Evolutionary conservation across 2,113 vertebrate species (phyloP).

Genomic region (Plotosus lineatus): DNA sequence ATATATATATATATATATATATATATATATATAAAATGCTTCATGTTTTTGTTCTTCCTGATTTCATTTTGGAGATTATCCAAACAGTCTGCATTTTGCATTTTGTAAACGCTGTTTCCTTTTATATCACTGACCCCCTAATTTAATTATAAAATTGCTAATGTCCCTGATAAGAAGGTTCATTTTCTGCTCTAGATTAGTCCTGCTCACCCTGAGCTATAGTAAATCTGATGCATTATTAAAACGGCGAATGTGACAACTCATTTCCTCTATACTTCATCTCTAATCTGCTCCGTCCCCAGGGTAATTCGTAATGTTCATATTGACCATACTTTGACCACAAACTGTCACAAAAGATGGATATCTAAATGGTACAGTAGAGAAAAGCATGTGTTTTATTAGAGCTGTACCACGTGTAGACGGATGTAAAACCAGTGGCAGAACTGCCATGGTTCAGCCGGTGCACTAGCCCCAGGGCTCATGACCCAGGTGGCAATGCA

Average conservation of each 20-base stretch:
- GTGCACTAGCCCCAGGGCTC: background rate
- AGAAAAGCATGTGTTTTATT: background rate
- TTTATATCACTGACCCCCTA: conserved; percentile 36
- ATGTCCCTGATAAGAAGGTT: conserved; percentile 41
- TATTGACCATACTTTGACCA: conserved; percentile 45
- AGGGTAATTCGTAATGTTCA: conserved; percentile 43
- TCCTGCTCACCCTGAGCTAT: conserved; percentile 39
- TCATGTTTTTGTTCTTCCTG: conserved; percentile 37
- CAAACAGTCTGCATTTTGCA: conserved; percentile 31
- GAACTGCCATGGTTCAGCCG: background rate
- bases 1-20: no score
- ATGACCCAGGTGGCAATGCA: background rate
- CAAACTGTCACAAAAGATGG: conserved; percentile 34
- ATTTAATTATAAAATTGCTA: conserved; percentile 34
- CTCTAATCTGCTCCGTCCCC: conserved; percentile 4
- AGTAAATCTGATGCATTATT: conserved; percentile 49
- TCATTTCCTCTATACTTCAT: conserved; percentile 42
- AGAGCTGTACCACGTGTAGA: background rate
- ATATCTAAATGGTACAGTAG: background rate
- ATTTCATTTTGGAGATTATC: conserved; percentile 36
- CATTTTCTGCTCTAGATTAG: conserved; percentile 47
- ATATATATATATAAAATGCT: no score
- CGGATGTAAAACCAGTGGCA: background rate
- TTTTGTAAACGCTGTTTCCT: conserved; percentile 23
- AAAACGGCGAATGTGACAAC: conserved; percentile 46